Percentiles rank a stretch among this genome's conserved stretches.
phyloP scores from a whole-genome alignment of 2,888 invertebrate species.

The Carterocephalus palaemon region DNA sequence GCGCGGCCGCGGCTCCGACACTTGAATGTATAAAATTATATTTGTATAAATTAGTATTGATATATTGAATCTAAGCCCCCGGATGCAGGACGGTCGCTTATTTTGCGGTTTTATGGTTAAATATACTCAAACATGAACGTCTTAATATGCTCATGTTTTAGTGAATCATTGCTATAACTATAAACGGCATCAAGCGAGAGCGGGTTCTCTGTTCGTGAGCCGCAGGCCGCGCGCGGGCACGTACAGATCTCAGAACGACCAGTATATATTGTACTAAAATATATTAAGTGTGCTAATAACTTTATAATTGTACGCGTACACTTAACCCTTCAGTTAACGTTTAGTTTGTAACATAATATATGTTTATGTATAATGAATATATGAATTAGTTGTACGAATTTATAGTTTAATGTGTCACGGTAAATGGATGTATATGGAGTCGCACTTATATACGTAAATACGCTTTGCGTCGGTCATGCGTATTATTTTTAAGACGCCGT shows the following conservation, averaged over 20 bases:
- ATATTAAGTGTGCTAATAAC: conserved; percentile 48
- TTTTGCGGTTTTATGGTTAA: no score
- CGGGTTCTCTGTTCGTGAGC: neutral
- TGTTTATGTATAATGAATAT: conserved; percentile 39
- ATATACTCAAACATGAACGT: no score
- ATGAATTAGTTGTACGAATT: conserved; percentile 68
- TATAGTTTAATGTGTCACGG: conserved; percentile 56
- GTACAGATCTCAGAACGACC: conserved; percentile 75
- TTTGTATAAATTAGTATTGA: no score
- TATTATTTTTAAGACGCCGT: conserved; percentile 6
- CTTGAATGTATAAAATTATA: no score
- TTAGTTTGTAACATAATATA: conserved; percentile 40
- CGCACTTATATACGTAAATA: conserved; percentile 68
- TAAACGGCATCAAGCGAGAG: conserved; percentile 25
- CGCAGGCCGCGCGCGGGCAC: conserved; percentile 38
- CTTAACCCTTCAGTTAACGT: conserved; percentile 41
- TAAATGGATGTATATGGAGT: conserved; percentile 45
- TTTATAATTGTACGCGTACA: conserved; percentile 50
- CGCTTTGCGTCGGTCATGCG: no score
- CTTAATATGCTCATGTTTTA: no score
- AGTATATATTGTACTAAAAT: conserved; percentile 59
- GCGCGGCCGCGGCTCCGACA: no score
- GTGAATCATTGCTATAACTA: conserved; percentile 27
- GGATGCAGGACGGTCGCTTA: no score
- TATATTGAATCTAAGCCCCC: no score